Conservation (phyloP, 2,113 vertebrate genomes). For the Acrocephalus kingi region DNA sequence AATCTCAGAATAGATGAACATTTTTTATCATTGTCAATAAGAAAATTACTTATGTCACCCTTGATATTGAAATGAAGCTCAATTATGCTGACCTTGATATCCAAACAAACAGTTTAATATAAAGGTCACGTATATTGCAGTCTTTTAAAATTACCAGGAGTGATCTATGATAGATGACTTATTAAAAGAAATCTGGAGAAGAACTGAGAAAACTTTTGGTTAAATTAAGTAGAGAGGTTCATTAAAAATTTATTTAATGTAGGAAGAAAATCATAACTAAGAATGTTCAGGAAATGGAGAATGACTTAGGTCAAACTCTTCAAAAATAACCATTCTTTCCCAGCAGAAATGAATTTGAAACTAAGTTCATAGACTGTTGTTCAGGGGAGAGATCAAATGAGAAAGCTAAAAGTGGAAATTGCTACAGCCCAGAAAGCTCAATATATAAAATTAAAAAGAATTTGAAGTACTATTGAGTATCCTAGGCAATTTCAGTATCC, state of each 20-base stretch:
- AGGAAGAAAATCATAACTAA: constrained; percentile 1
- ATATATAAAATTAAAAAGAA: not conserved
- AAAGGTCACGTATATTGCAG: not conserved
- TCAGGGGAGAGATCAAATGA: not conserved
- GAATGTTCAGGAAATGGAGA: constrained; percentile 19
- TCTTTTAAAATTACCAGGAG: not conserved
- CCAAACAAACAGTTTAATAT: constrained; percentile 6
- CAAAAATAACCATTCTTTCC: not conserved
- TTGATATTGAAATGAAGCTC: constrained; percentile 7
- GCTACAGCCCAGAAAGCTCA: not conserved
- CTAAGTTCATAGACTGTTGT: not conserved
- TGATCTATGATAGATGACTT: not conserved
- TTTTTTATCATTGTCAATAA: constrained; percentile 18
- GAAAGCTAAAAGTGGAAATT: not conserved
- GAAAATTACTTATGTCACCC: not conserved
- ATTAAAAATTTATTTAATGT: constrained; percentile 43
- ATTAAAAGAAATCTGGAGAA: not conserved
- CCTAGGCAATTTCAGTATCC: not conserved
- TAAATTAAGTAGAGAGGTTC: constrained; percentile 31
- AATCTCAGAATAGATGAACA: not conserved
- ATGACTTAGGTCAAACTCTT: not conserved
- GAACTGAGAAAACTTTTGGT: constrained; percentile 23
- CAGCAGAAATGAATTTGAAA: not conserved
- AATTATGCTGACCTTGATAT: constrained; percentile 1
- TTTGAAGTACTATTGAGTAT: not conserved